Base-by-base conservation (phyloP, 2,888 invertebrate species). In the Microctonus brassicae region DNA sequence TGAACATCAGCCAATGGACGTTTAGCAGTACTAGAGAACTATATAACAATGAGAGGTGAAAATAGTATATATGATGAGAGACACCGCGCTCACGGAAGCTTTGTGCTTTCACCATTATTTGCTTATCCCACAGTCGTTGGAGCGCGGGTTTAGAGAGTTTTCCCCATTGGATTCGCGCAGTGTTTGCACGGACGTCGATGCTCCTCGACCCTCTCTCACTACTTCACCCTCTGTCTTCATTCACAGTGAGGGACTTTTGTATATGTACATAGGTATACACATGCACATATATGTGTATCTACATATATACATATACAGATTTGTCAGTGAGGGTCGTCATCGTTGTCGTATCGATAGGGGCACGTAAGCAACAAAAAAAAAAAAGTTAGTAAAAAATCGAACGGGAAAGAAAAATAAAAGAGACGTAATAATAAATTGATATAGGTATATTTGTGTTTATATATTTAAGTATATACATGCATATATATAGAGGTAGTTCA, bases 41-140 rank as follows among this genome's bases (percentile, higher is more conserved):
- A 24, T 55, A 55, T 1, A 55, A n/a, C 11, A 55, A n/a, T 57
- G 24, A 9, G 57, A 22, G 11, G 24, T 5, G 26, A 22, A 13
- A 13, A 17, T 17, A 47, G 17, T 17, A n/a, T 3, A 47, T 17
- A 47, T 47, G 47, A 47, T 17, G 47, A n/a, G 17, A 47, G 47
- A 9, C 47, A n/a, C 17, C 17, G 26, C 57, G 29, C 29, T 13
- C 13, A 26, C n/a, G 63, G 68, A 69, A 76, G 74, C 75, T 74
- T 75, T 69, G 75, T 73, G 75, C 76, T 76, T 77, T 57, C 76
- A 79, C 75, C 73, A 76, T 78, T 78, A 76, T 77, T 74, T 70
- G 70, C 66, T 70, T 65, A 65, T 65, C 53, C 60, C 58, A 29
- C 57, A 70, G 70, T 70, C 58, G 63, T 57, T n/a, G 65, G 65